phyloP scores from a whole-genome alignment of 1,140 invertebrate species.

The Drosophila sproati region DNA sequence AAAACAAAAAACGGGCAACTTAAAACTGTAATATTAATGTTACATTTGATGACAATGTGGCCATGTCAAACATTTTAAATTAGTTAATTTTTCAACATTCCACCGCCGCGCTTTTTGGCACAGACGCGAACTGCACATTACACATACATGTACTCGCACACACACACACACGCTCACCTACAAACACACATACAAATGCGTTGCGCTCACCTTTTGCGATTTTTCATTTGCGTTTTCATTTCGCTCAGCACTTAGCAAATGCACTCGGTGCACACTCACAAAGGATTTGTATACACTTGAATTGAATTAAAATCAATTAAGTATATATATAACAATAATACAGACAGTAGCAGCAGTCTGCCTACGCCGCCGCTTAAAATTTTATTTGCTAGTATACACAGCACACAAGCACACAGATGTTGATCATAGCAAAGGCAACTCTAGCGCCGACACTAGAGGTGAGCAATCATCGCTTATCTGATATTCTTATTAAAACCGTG shows the following conservation, averaged over 20 bases:
- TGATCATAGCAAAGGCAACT: constrained; percentile 40
- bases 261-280: constrained; percentile 5
- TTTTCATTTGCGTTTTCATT: constrained; percentile 35
- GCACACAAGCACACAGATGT: constrained; percentile 50
- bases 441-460: constrained; percentile 40
- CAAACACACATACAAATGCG: constrained; percentile 26
- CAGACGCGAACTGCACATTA: constrained; percentile 27
- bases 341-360: constrained; percentile 13
- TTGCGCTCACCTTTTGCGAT: constrained; percentile 43
- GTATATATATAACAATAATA: constrained; percentile 5
- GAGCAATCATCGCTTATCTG: neutral
- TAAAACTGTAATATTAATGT: neutral
- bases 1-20: neutral
- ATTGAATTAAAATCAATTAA: constrained; percentile 3
- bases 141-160: constrained; percentile 1
- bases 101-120: constrained; percentile 51
- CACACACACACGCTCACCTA: neutral
- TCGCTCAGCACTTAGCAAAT: neutral
- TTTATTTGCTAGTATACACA: constrained; percentile 58
- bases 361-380: constrained; percentile 47
- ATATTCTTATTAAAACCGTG: neutral
- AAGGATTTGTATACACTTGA: constrained; percentile 16
- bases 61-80: constrained; percentile 11
- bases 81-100: constrained; percentile 38
- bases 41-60: neutral